A percentile compares a stretch with the other conserved stretches of the same genome.
Evolutionary conservation across 2,888 invertebrate species (phyloP).

Genomic region (Nasonovia ribisnigri): DNA sequence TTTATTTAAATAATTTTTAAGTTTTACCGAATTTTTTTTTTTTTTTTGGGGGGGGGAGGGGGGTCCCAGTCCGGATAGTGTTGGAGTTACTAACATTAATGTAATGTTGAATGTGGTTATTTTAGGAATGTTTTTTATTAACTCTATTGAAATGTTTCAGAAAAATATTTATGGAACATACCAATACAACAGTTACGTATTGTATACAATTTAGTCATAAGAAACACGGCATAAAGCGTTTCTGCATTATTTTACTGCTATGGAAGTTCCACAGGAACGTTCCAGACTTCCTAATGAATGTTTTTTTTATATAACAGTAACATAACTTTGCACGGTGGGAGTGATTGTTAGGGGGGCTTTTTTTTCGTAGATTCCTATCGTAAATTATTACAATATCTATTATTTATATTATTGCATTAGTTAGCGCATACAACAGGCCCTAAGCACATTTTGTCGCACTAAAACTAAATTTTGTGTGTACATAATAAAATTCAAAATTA

Average conservation of each 20-base stretch:
- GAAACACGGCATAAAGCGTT: constrained; percentile 1
- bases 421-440: too few relatives aligned
- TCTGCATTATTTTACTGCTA: neutral
- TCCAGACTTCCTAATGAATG: neutral
- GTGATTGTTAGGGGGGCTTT: too few relatives aligned
- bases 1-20: neutral
- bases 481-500: too few relatives aligned
- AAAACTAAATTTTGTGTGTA: too few relatives aligned
- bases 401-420: too few relatives aligned
- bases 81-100: neutral
- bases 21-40: neutral
- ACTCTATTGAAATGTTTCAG: neutral
- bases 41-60: neutral
- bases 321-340: neutral
- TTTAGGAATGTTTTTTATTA: neutral
- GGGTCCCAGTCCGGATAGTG: too few relatives aligned
- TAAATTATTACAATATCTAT: too few relatives aligned
- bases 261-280: neutral
- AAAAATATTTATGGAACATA: neutral
- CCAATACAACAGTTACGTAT: neutral
- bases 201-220: neutral
- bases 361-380: too few relatives aligned
- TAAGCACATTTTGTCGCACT: too few relatives aligned
- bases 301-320: neutral
- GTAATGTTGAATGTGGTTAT: neutral